Evolutionary conservation across 1,140 invertebrate genomes (phyloP), one percentile per base, ranked within the genome.

Genomic region (Procambarus clarkii): DNA sequence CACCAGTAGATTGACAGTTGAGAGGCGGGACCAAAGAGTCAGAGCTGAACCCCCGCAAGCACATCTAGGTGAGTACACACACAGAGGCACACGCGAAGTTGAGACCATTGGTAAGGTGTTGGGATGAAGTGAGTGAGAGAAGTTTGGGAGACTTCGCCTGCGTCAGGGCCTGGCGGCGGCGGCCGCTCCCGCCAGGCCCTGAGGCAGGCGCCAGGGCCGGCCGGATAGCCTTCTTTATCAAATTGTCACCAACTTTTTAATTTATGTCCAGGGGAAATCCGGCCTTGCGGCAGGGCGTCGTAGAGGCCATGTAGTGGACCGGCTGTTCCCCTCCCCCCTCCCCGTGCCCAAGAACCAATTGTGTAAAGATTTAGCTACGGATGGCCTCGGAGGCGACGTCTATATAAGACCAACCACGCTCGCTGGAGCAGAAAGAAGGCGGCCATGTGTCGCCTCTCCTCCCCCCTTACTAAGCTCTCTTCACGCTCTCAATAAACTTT

Each of bases 321-420:
- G 69, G 69, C n/a, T 74, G 34, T n/a, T n/a, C n/a, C n/a, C n/a
- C n/a, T n/a, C n/a, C n/a, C n/a, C 24, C 5, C 34, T 5, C 69
- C 69, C 69, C 69, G 69, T 74, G 69, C 69, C 69, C n/a, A 34
- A 74, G 69, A 74, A 74, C 69, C 69, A 74, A 74, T 74, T 74
- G 69, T 74, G 69, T 74, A 34, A 69, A 69, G 69, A 74, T 74
- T 74, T 69, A 69, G 69, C 69, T 74, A 74, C 69, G 69, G 69
- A 74, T 74, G n/a, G 60, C 69, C 4, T 8, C n/a, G 69, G 69
- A 74, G 11, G 24, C n/a, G n/a, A 74, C 69, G 11, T 74, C 69
- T 74, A 34, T 74, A 74, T 74, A 74, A 54, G 7, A 54, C 7
- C 50, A 54, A 11, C 50, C 50, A 8, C 50, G 50, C 50, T 54